phyloP scores from a whole-genome alignment of 2,888 invertebrate genomes.

The Lasioglossum calceatum region DNA sequence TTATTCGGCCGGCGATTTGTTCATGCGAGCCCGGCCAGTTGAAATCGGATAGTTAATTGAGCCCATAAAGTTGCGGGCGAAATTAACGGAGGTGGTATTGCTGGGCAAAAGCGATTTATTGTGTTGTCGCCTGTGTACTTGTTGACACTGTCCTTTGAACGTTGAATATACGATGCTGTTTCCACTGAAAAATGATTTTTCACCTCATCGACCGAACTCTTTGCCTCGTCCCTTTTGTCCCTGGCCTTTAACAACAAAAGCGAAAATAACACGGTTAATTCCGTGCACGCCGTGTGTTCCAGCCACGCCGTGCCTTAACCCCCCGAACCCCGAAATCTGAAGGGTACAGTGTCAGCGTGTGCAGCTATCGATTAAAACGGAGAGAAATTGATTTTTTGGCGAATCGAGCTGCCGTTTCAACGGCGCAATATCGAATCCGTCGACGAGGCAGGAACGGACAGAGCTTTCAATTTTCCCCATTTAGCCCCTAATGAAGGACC shows the following conservation, averaged over 20 bases:
- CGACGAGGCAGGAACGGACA: conserved; percentile 2
- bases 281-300: too few species aligned
- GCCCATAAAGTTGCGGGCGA: conserved; percentile 10
- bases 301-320: neutral
- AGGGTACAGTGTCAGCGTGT: too few species aligned
- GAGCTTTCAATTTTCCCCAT: conserved; percentile 80
- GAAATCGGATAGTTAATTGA: conserved; percentile 20
- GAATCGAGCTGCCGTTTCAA: neutral
- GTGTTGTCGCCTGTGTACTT: conserved; percentile 4
- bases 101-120: conserved; percentile 5
- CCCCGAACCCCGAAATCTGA: too few species aligned
- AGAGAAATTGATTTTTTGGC: neutral
- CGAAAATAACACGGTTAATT: too few species aligned
- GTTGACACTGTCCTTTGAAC: neutral
- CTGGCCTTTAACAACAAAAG: too few species aligned
- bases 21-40: conserved; percentile 6
- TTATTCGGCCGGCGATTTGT: conserved; percentile 3
- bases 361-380: neutral
- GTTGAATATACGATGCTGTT: neutral
- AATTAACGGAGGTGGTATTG: conserved; percentile 4
- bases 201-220: neutral
- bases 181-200: conserved; percentile 8
- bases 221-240: neutral
- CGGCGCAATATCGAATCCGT: neutral
- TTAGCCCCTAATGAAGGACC: conserved; percentile 76